Conservation (phyloP, 1,140 invertebrate species). For the Drosophila navojoa region DNA sequence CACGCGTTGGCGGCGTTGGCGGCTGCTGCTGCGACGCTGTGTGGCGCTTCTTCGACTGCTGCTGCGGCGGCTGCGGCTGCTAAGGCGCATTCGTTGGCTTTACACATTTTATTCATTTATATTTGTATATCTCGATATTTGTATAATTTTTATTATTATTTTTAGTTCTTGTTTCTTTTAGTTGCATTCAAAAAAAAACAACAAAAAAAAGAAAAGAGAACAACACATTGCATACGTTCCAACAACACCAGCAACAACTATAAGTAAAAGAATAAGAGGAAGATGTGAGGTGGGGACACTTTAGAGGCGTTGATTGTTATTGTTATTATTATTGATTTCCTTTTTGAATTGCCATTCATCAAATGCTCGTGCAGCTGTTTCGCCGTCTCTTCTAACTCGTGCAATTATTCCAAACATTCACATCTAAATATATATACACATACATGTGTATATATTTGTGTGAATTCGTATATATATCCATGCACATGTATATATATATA, state of each 20-base stretch:
- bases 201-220: constrained; percentile 9
- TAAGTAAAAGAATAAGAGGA: constrained; percentile 6
- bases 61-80: constrained; percentile 15
- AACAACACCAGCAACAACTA: constrained; percentile 21
- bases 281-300: neutral
- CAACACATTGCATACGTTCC: constrained; percentile 16
- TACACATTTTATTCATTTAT: constrained; percentile 52
- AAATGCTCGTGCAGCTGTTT: constrained; percentile 23
- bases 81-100: constrained; percentile 38
- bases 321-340: constrained; percentile 60
- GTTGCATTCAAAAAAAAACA: constrained; percentile 24
- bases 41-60: constrained; percentile 26
- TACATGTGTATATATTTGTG: neutral
- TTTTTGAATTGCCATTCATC: constrained; percentile 37
- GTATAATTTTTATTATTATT: constrained; percentile 8
- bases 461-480: too few species aligned
- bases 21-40: constrained; percentile 34
- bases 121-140: neutral
- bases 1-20: constrained; percentile 34
- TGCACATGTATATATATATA: neutral
- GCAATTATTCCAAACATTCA: constrained; percentile 50
- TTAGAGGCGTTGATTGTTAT: constrained; percentile 37
- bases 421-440: constrained; percentile 17
- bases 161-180: constrained; percentile 19
- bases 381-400: constrained; percentile 28